Evolutionary conservation across 2,888 invertebrate genomes (phyloP), one percentile per base, ranked within the genome.

Genomic region (Hirudinaria manillensis): DNA sequence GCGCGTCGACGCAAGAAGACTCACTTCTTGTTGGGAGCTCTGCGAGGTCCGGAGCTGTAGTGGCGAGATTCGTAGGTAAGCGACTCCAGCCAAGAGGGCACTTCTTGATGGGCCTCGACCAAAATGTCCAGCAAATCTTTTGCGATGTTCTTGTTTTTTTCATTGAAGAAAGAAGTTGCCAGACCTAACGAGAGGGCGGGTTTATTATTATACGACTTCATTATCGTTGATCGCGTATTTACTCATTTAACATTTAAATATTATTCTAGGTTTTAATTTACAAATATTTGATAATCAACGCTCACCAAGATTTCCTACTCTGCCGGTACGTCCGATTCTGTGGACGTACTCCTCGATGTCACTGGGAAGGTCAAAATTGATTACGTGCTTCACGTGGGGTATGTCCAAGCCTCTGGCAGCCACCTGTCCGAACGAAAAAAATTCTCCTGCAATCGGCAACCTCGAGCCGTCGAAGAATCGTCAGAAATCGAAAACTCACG

Each of bases 281-380:
- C 2, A 3, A 70, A 32, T 45, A 24, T 13, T 27, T 27, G n/a
- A 70, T 34, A 36, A 70, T 36, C 36, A 70, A 16, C 10, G 78
- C 83, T 80, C 83, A 89, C 90, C 97, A 80, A 97, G 89, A 88
- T 99, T 99, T 79, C 99, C 99, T 90, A 98, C 98, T 84, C 99
- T 93, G 75, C 99, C 98, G 66, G 98, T 99, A 89, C 98, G 93
- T 77, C 98, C 98, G 88, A 99, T 99, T 76, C 90, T 88, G 88
- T 99, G 99, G 77, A 99, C 99, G 86, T 99, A 99, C 86, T 99
- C 99, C 86, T 99, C 99, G 81, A 99, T 96, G 87, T 99, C 99
- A 73, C 93, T 93, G 70, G 99, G 99, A 84, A 99, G 88, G 88
- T 99, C 99, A 88, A 97, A 99, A 88, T 99, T 99, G 82, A 99